Conservation (phyloP, 2,797 vertebrate species). For the Ptychobarbus kaznakovi region DNA sequence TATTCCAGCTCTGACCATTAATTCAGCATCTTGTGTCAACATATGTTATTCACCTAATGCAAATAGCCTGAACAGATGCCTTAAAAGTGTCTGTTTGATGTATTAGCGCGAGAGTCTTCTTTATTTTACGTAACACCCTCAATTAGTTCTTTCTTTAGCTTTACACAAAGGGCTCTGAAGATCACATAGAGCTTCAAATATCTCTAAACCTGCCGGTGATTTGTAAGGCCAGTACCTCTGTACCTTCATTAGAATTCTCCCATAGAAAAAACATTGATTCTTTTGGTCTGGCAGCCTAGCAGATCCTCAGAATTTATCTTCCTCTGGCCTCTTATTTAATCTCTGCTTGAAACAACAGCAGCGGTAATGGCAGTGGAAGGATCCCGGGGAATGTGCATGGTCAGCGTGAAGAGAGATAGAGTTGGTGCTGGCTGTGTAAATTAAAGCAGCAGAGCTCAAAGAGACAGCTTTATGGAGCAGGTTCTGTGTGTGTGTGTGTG, state of each 20-base stretch:
- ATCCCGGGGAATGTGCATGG: conserved; percentile 57
- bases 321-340: conserved; percentile 61
- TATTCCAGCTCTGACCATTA: conserved; percentile 39
- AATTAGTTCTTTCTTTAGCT: conserved; percentile 53
- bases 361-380: conserved; percentile 52
- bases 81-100: conserved; percentile 23
- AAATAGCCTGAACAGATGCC: conserved; percentile 18
- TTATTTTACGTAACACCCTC: conserved; percentile 34
- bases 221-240: conserved; percentile 52
- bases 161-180: conserved; percentile 39
- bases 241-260: conserved; percentile 60
- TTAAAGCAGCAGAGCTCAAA: conserved; percentile 41
- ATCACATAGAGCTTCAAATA: conserved; percentile 52
- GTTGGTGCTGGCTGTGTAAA: conserved; percentile 53
- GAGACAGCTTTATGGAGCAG: conserved; percentile 49
- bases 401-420: conserved; percentile 55
- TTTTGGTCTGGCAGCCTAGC: conserved; percentile 51
- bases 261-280: conserved; percentile 62
- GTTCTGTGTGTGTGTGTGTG: neutral
- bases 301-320: conserved; percentile 60
- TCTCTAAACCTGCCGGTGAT: conserved; percentile 52
- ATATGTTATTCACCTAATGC: conserved; percentile 14
- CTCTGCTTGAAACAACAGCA: conserved; percentile 58
- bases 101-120: conserved; percentile 6
- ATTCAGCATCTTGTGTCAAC: conserved; percentile 17